Evolutionary conservation across 2,797 vertebrate species (phyloP).

Genomic region (Ambastaia sidthimunki): DNA sequence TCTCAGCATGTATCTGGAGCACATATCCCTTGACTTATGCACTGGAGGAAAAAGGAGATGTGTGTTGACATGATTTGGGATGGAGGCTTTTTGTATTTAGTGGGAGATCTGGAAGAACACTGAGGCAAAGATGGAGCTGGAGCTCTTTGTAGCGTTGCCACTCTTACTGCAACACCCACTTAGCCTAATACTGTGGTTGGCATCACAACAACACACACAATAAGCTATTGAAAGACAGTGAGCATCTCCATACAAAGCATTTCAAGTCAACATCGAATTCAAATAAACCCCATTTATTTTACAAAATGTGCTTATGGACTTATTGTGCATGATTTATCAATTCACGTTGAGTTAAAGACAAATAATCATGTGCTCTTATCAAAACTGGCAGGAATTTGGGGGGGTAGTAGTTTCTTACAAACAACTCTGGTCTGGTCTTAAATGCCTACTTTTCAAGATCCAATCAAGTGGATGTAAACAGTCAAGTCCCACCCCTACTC

Average conservation of each 20-base stretch:
- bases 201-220: constrained; percentile 48
- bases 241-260: background rate
- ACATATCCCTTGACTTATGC: constrained; percentile 12
- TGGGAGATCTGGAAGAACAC: constrained; percentile 56
- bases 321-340: background rate
- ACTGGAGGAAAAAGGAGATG: constrained; percentile 44
- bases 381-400: too few species aligned
- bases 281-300: background rate
- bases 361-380: too few species aligned
- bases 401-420: too few species aligned
- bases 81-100: constrained; percentile 57
- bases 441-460: too few species aligned
- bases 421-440: too few species aligned
- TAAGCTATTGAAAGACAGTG: constrained; percentile 28
- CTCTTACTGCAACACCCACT: constrained; percentile 54
- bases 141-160: constrained; percentile 53
- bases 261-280: constrained; percentile 8
- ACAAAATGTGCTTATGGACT: background rate
- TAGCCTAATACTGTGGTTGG: constrained; percentile 57
- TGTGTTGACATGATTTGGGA: constrained; percentile 58
- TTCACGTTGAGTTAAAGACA: background rate
- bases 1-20: constrained; percentile 1
- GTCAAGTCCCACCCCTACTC: too few species aligned
- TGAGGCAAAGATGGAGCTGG: constrained; percentile 47
- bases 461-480: too few species aligned